A percentile compares a stretch with the other conserved stretches of the same genome.
Evolutionary conservation across 2,797 vertebrate genomes (phyloP).

Genomic region (Lithobates pipiens): DNA sequence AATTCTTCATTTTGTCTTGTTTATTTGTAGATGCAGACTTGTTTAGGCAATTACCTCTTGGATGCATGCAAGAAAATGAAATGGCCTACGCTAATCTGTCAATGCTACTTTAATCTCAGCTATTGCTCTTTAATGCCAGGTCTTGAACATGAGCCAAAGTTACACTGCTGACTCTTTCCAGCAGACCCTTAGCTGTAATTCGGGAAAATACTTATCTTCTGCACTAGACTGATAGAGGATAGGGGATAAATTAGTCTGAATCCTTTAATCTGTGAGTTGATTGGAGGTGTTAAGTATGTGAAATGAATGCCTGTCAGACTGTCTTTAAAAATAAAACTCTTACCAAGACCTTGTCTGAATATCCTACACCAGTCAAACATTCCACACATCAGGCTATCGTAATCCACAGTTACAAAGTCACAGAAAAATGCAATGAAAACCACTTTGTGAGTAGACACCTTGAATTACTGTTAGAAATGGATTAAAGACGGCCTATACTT

Average conservation of each 20-base stretch:
- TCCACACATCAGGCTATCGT: neutral
- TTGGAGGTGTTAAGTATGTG: constrained; percentile 31
- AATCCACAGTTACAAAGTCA: neutral
- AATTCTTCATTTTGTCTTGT: too few relatives aligned
- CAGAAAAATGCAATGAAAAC: neutral
- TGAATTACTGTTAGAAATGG: too few relatives aligned
- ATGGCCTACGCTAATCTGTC: constrained; percentile 11
- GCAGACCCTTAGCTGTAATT: neutral
- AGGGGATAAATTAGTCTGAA: constrained; percentile 9
- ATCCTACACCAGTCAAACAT: neutral
- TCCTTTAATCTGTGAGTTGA: constrained; percentile 35
- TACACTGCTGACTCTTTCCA: constrained; percentile 3
- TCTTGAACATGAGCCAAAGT: constrained; percentile 32
- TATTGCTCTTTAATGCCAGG: neutral
- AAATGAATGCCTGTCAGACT: constrained; percentile 20
- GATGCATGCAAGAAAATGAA: neutral
- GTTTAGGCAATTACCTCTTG: neutral
- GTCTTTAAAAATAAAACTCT: neutral
- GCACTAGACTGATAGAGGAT: constrained; percentile 22
- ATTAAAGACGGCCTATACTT: too few relatives aligned
- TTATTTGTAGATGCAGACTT: too few relatives aligned
- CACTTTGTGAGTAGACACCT: too few relatives aligned
- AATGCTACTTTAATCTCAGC: neutral
- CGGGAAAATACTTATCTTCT: constrained; percentile 4
- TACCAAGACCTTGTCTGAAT: neutral